Base-by-base conservation (phyloP, 2,888 invertebrate genomes). In the Cataglyphis altisquamis region DNA sequence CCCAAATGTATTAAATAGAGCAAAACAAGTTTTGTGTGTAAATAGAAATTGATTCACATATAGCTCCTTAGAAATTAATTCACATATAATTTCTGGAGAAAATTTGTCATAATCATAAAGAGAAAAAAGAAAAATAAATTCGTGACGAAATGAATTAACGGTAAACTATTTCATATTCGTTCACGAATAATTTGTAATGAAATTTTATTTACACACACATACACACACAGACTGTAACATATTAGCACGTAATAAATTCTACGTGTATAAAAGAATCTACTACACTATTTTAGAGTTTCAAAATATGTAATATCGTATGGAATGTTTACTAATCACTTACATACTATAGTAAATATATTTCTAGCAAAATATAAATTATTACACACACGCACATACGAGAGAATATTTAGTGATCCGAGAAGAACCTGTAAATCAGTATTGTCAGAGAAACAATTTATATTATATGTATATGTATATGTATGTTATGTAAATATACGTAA, bases 281-380 rank as follows among this genome's bases (percentile, higher is more conserved):
- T n/a, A 73, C 73, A 32, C 63, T 52, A 48, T 78, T 41, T 87
- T 64, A 64, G 66, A 75, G 68, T 66, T 68, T 87, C 82, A 82
- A 64, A 83, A 60, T 73, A 55, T 84, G 85, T 83, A 87, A 90
- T 83, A 82, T 83, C 89, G 91, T 88, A 90, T 89, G 91, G 90
- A 90, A 91, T 91, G 91, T 89, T 89, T 88, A 89, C 84, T 84
- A 29, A 52, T 67, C 32, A 64, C 86, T 91, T 88, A 88, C 15
- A 39, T 8, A 52, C 85, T 89, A 52, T 8, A 87, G 86, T 91
- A 88, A 90, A 92, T 89, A 90, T 91, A 89, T 90, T 83, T 88
- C 83, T 92, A 92, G 86, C 89, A 92, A 92, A 91, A 92, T 90
- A 91, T 52, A 52, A 86, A 84, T 88, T 77, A 82, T 87, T 75